A percentile compares a stretch with the other conserved stretches of the same genome.
Conservation (phyloP, 2,888 invertebrate genomes). For the Leptogaster cylindrica region DNA sequence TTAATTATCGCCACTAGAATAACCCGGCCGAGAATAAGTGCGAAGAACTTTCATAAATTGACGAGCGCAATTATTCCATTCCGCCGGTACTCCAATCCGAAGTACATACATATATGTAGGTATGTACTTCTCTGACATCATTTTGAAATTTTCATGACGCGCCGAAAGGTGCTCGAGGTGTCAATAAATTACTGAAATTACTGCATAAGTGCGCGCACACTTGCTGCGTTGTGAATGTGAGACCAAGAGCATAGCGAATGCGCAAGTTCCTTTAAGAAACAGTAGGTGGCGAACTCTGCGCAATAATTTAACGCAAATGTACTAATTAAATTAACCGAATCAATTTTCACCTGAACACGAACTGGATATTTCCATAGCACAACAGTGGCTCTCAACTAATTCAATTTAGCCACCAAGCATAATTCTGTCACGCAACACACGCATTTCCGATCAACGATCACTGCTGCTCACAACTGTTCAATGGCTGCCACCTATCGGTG, state of each 20-base stretch:
- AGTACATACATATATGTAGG: too few species aligned
- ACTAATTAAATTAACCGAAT: conserved; percentile 14
- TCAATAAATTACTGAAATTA: neutral
- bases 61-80: neutral
- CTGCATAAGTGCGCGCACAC: neutral
- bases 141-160: too few species aligned
- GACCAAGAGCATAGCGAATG: neutral
- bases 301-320: conserved; percentile 6
- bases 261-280: neutral
- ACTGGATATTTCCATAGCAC: neutral
- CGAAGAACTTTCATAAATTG: conserved; percentile 15
- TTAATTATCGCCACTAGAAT: too few species aligned
- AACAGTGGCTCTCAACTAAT: too few species aligned
- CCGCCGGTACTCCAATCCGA: neutral
- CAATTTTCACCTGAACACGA: conserved; percentile 1
- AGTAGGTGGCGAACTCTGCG: neutral
- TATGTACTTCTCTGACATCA: too few species aligned
- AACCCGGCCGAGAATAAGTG: too few species aligned
- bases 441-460: too few species aligned
- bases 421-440: too few species aligned
- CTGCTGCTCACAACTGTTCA: too few species aligned
- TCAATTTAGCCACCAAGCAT: too few species aligned
- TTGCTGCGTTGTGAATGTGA: neutral
- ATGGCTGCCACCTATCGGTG: too few species aligned
- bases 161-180: neutral